Evolutionary conservation across 2,113 vertebrate species (phyloP), one percentile per base, ranked within the genome.

Genomic region (Chloebia gouldiae): DNA sequence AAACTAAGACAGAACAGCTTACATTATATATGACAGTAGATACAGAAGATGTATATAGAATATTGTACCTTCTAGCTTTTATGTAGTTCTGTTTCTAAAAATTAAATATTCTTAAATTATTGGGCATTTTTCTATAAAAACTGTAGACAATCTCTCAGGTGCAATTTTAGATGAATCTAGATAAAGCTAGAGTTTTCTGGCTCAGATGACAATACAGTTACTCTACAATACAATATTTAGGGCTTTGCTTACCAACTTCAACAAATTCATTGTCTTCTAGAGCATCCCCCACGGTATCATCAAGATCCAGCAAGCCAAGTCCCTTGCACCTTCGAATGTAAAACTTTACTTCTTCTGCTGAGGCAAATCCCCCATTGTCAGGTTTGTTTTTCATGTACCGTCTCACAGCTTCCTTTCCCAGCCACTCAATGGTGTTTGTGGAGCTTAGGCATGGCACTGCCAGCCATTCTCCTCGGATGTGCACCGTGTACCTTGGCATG

Each of bases 261-360:
- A 99, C 98, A 91, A 99, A 99, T 85, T 99, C 99, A 45, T 99
- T 99, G 96, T 99, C 99, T 75, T 99, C 99, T 76, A 99, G 97
- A 18, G 99, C 98, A 93, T 98, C 98, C 27, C 98, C 98, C 31
- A 99, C 97, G 0, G 89, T 92, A 92, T 99, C 99, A 56, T 99
- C 99, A 0, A 96, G 96, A 95, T 99, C 99, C 97, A 99, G 78
- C 96, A 99, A 96, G 57, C 99, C 98, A 81, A 98, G 97, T 11
- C 99, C 99, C 94, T 99, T 99, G 95, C 99, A 99, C 83, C 98
- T 98, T 76, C 98, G 98, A 84, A 98, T 97, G 2, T 97, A 97
- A 93, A 99, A 99, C 33, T 70, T 88, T 1, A 98, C 97, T 5
- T 98, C 98, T 75, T 99, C 98, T 80, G 98, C 95, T 0, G 98